A percentile compares a stretch with the other conserved stretches of the same genome.
These are phyloP conservation scores for Metallyticus violacea DNA, from an alignment of 2,888 invertebrate species.

Conservation along the genomic window DNA sequence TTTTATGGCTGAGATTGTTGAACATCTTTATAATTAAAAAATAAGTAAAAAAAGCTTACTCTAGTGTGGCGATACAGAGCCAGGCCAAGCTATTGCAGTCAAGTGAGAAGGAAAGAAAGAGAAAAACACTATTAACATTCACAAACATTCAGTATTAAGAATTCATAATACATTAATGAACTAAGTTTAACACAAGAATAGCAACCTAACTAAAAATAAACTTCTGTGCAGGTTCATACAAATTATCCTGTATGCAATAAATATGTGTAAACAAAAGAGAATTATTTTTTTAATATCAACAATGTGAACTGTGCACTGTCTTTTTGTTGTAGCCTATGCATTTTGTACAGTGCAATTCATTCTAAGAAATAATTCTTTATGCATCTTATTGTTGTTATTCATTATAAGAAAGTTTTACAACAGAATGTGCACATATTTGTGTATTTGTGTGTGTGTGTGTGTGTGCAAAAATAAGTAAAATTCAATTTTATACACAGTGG, in stretches of 20 bases:
- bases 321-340: not conserved
- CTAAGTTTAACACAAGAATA: not conserved
- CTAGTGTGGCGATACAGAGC: constrained; percentile 47
- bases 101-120: constrained; percentile 35
- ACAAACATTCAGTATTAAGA: not conserved
- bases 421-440: too few species aligned
- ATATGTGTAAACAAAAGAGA: not conserved
- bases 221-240: not conserved
- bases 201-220: not conserved
- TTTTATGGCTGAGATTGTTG: not conserved
- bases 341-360: not conserved
- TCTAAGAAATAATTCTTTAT: not conserved
- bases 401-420: not conserved
- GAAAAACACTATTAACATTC: constrained; percentile 13
- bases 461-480: too few species aligned
- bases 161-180: not conserved
- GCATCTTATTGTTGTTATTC: not conserved
- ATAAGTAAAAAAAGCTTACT: constrained; percentile 39
- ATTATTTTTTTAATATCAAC: not conserved
- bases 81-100: constrained; percentile 45
- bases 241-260: not conserved
- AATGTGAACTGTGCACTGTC: not conserved
- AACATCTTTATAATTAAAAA: constrained; percentile 22
- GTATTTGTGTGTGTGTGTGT: too few species aligned
- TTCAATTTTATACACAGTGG: too few species aligned